Percentiles rank a stretch among this genome's conserved stretches.
These are phyloP conservation scores for Gallinago undulata DNA, from an alignment of 2,113 vertebrate genomes.

Conservation along the genomic window DNA sequence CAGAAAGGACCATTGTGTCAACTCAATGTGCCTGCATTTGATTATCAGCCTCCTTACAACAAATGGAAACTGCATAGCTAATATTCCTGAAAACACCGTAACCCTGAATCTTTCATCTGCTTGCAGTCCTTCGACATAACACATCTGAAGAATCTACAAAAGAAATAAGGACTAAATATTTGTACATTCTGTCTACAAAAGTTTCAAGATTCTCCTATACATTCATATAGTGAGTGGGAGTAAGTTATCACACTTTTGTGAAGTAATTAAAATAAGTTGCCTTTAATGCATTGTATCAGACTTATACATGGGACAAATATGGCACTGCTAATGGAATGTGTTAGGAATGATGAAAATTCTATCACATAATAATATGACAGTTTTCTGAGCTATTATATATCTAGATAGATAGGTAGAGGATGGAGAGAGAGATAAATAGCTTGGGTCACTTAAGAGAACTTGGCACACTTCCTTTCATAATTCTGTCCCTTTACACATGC, in stretches of 20 bases:
- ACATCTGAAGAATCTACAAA: neutral
- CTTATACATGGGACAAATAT: neutral
- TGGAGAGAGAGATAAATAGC: neutral
- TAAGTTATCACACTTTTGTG: neutral
- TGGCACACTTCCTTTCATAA: neutral
- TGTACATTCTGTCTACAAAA: neutral
- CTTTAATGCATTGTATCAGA: neutral
- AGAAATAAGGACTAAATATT: neutral
- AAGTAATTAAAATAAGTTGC: neutral
- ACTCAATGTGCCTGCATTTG: neutral
- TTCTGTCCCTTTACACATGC: neutral
- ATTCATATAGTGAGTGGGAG: neutral
- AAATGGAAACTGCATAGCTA: neutral
- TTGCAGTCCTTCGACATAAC: neutral
- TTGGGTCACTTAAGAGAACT: neutral
- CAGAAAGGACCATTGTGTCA: neutral
- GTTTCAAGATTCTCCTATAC: neutral
- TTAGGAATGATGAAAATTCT: neutral
- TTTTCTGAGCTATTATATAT: neutral
- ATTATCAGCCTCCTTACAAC: neutral
- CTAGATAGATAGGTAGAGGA: neutral
- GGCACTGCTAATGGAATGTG: neutral
- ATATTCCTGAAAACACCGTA: neutral
- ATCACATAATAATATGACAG: neutral
- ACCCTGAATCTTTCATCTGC: neutral